These are phyloP conservation scores for Gulo gulo DNA, from an alignment of 2,113 vertebrate genomes.

Conservation along the genomic window DNA sequence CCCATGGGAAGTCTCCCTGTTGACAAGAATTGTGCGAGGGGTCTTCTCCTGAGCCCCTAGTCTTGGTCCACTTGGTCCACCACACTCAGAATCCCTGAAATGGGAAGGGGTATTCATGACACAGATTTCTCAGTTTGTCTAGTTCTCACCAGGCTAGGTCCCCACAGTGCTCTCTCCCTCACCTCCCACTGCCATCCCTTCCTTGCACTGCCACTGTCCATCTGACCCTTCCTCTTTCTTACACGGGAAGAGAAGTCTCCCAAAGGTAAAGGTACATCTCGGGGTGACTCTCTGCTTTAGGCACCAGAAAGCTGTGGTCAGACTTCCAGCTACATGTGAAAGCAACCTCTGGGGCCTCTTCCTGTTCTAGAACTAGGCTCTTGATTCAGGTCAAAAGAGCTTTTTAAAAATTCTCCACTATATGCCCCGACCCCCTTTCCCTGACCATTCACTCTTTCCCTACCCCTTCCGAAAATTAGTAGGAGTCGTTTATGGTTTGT, in stretches of 20 bases:
- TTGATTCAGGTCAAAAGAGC: background rate
- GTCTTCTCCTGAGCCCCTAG: background rate
- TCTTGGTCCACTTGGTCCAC: background rate
- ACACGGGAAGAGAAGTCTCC: background rate
- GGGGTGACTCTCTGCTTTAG: background rate
- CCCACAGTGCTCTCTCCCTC: background rate
- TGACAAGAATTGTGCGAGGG: background rate
- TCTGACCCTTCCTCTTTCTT: background rate
- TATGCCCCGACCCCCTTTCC: background rate
- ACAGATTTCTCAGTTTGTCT: background rate
- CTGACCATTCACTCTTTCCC: background rate
- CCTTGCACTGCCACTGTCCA: background rate
- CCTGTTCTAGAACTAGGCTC: background rate
- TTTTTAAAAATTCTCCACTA: background rate
- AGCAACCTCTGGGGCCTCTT: background rate
- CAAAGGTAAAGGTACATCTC: background rate
- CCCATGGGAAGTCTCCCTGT: background rate
- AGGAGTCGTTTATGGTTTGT: background rate
- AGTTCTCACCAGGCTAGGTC: background rate
- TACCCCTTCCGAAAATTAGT: no score
- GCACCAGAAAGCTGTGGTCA: background rate
- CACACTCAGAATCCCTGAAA: background rate
- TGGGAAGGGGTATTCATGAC: background rate
- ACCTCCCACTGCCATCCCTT: background rate
- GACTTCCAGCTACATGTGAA: background rate